Evolutionary conservation across 2,797 vertebrate species (phyloP), one percentile per base, ranked within the genome.

Genomic region (Varecia variegata): DNA sequence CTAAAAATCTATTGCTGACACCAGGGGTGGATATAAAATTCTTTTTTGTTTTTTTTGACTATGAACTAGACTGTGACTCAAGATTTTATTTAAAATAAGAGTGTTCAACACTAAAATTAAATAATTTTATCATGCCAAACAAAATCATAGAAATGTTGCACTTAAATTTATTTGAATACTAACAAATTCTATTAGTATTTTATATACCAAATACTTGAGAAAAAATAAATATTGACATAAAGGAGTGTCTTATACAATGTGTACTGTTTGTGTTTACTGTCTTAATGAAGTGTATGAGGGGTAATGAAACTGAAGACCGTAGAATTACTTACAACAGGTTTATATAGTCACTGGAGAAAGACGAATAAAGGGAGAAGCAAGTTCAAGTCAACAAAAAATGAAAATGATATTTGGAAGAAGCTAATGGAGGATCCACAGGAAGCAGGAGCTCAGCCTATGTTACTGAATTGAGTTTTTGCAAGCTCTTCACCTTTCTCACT

Each of bases 361-460:
- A 45, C 35, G n/a, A 86, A 83, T 70, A 50, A 77, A 84, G 13
- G 32, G 20, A 73, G 73, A 94, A 96, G 10, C 21, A 88, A 56
- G 2, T 95, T 70, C 11, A 89, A 71, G 58, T 93, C 20, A 84
- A 82, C 4, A 54, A 62, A 92, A 93, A 30, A 67, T 88, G 81
- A 71, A 90, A 67, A 54, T 93, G 85, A 81, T 90, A 23, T 83
- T 91, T 94, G 38, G 79, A 90, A 76, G 35, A 60, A 47, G 30
- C 10, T 82, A 50, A 81, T 62, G 54, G 27, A 65, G 54, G 15
- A 18, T 60, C 3, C 77, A n/a, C 9, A 79, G 38, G 20, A 67
- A 94, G 62, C 17, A 32, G 56, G 6, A 45, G 60, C 5, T 86
- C 45, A 45, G 50, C n/a, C 27, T 52, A 27, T 10, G 5, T 83